A percentile compares a stretch with the other conserved stretches of the same genome.
These are phyloP conservation scores for Lobophora halterata DNA, from an alignment of 2,888 invertebrate species.

Conservation along the genomic window DNA sequence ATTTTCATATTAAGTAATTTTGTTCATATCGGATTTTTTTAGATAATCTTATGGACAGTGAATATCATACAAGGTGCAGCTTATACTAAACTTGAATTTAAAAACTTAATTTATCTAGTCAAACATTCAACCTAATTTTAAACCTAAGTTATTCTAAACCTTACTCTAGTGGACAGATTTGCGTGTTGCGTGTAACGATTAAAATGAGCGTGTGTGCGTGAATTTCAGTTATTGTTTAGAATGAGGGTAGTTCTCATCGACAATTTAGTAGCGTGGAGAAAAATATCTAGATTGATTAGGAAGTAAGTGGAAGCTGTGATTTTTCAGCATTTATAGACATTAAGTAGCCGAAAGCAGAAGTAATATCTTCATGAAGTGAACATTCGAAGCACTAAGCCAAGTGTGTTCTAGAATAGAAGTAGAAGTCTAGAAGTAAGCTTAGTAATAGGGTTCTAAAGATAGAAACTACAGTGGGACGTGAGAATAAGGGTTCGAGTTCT, in stretches of 20 bases:
- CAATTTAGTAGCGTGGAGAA: no score
- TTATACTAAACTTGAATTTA: slow-evolving; percentile 53
- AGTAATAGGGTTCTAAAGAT: slow-evolving; percentile 53
- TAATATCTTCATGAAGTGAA: no score
- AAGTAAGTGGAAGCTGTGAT: no score
- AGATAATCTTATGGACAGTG: slow-evolving; percentile 60
- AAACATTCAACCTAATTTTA: slow-evolving; percentile 56
- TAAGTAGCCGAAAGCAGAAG: no score
- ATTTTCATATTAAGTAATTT: not conserved
- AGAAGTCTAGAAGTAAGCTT: slow-evolving; percentile 26
- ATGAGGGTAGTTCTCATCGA: slow-evolving; percentile 6
- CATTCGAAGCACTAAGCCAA: slow-evolving; percentile 27
- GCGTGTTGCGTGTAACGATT: slow-evolving; percentile 70
- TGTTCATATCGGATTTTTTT: not conserved
- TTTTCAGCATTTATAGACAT: no score
- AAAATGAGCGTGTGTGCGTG: slow-evolving; percentile 42
- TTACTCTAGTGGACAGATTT: slow-evolving; percentile 78
- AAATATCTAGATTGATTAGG: no score
- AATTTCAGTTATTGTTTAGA: slow-evolving; percentile 8
- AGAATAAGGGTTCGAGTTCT: slow-evolving; percentile 73
- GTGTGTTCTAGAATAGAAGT: slow-evolving; percentile 39
- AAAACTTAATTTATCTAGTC: slow-evolving; percentile 49
- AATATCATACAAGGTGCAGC: slow-evolving; percentile 63
- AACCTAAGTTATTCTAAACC: slow-evolving; percentile 34
- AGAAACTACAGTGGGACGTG: slow-evolving; percentile 73